Conservation (phyloP, 2,797 vertebrate genomes). For the Eulemur rubriventer region DNA sequence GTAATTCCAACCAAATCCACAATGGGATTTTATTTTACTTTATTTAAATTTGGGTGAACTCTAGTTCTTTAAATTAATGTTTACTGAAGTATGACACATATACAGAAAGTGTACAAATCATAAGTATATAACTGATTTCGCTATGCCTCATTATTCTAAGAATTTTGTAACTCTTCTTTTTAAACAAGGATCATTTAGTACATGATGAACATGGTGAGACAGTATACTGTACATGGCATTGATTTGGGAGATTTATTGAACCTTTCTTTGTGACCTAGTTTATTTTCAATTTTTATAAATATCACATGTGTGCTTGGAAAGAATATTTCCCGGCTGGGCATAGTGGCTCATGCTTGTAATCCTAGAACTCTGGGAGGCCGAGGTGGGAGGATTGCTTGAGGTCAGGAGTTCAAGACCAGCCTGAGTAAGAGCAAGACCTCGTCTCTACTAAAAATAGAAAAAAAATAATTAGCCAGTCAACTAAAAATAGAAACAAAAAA, state of each 20-base stretch:
- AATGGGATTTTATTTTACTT: not conserved
- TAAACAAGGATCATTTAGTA: not conserved
- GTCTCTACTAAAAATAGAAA: too few relatives aligned
- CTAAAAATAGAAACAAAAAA: too few relatives aligned
- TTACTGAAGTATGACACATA: not conserved
- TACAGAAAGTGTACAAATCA: not conserved
- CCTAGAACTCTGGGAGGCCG: too few relatives aligned
- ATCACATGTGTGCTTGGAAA: not conserved
- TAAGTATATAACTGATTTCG: not conserved
- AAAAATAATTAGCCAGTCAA: too few relatives aligned
- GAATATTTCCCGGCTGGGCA: not conserved
- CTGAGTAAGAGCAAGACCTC: too few relatives aligned
- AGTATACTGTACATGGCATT: not conserved
- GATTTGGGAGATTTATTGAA: not conserved
- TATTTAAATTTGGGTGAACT: not conserved
- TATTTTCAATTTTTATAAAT: not conserved
- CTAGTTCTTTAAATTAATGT: not conserved
- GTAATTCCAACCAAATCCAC: not conserved
- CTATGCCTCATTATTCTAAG: not conserved
- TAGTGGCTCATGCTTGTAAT: too few relatives aligned
- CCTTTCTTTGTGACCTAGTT: not conserved
- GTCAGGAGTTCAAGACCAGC: too few relatives aligned
- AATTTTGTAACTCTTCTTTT: not conserved
- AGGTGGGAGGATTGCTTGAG: too few relatives aligned
- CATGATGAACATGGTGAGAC: not conserved